Evolutionary conservation across 2,888 invertebrate genomes (phyloP).

Genomic region (Amiota mariae): DNA sequence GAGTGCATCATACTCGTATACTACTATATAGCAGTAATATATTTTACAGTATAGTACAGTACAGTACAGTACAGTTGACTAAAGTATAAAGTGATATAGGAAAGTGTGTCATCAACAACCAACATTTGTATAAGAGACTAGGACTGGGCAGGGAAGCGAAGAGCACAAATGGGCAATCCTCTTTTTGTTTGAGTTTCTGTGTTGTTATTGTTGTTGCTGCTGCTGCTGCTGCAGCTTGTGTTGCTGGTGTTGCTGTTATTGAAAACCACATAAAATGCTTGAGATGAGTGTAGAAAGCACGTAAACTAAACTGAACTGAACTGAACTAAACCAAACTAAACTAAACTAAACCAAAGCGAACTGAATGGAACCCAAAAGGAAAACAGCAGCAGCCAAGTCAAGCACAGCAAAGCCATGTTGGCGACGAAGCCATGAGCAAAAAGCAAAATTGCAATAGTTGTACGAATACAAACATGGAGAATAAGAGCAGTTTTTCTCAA

Average conservation of each 20-base stretch:
- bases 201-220: background rate
- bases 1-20: background rate
- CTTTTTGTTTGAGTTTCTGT: background rate
- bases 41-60: too few relatives aligned
- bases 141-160: background rate
- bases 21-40: too few relatives aligned
- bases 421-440: slow-evolving; percentile 11
- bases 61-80: too few relatives aligned
- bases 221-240: background rate
- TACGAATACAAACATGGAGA: slow-evolving; percentile 4
- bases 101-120: slow-evolving; percentile 11
- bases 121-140: background rate
- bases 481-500: too few relatives aligned
- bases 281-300: slow-evolving; percentile 3
- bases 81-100: too few relatives aligned
- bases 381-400: slow-evolving; percentile 1
- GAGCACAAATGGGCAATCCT: background rate
- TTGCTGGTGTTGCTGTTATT: background rate
- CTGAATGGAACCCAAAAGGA: background rate
- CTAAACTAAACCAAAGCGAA: slow-evolving; percentile 2
- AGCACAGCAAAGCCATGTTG: background rate
- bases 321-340: background rate
- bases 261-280: slow-evolving; percentile 9
- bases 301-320: slow-evolving; percentile 2
- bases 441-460: background rate